phyloP scores from a whole-genome alignment of 53 echinoderm and acorn worm species.

The Holothuria leucospilota region DNA sequence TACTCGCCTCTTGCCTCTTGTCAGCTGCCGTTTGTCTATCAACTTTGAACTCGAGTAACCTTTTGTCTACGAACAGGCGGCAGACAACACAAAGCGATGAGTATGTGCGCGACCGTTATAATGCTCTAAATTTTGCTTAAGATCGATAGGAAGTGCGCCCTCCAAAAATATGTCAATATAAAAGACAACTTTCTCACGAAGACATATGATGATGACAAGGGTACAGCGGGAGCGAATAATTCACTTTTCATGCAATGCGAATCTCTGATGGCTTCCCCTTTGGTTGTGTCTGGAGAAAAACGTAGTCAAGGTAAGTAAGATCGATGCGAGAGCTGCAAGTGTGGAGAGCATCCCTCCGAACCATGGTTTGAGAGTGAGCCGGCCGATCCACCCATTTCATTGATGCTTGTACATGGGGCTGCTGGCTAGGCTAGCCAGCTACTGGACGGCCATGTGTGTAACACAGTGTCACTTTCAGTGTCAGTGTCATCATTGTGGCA shows the following conservation, averaged over 20 bases:
- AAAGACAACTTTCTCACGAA: conserved; percentile 43
- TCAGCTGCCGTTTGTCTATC: conserved; percentile 41
- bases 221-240: conserved; percentile 47
- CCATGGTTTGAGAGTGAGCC: no score
- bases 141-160: conserved; percentile 23
- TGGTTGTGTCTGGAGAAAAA: conserved; percentile 46
- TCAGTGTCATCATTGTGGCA: no score
- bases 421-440: no score
- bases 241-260: conserved; percentile 45
- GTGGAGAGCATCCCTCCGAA: no score
- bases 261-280: conserved; percentile 45
- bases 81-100: conserved; percentile 34
- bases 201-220: conserved; percentile 41
- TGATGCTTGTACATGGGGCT: no score
- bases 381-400: no score
- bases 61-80: neutral
- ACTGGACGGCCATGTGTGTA: no score
- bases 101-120: no score
- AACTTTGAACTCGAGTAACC: conserved; percentile 35
- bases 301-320: conserved; percentile 38
- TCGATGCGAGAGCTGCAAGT: neutral
- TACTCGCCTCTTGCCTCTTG: neutral
- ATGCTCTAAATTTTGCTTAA: no score
- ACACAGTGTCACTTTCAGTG: no score
- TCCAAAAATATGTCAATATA: conserved; percentile 37